Evolutionary conservation across 2,113 vertebrate species (phyloP), one percentile per base, ranked within the genome.

Genomic region (Eurystomus gularis): DNA sequence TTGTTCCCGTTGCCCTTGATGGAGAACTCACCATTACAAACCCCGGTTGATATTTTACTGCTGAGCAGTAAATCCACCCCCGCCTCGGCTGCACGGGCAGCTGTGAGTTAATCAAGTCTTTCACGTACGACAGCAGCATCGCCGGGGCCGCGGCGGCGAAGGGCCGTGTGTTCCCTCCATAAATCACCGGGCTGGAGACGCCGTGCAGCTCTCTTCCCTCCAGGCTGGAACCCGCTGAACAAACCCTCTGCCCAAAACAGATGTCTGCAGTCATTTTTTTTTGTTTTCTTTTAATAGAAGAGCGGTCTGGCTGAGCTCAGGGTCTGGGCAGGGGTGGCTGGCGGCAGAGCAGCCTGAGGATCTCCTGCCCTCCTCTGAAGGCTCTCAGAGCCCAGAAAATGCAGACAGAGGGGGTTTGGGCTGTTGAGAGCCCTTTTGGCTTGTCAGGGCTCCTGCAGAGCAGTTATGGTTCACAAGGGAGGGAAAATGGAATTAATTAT

Each of bases 221-320:
- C 3, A 8, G 64, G 60, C 93, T 60, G 72, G 6, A 26, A 23
- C 68, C 18, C 5, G 0, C 48, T 10, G 77, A 62, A 2, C 52
- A 68, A 49, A 64, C 62, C 40, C 80, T 12, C 88, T 84, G 82
- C 96, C 85, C 65, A 17, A 23, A 82, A 24, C 86, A 25, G 37
- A 33, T 79, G 60, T 2, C 78, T 70, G 73, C 65, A 21, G 73
- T 18, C 6, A 1, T 7, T 52, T 58, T 3, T 13, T n/a, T 75
- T 42, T n/a, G n/a, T 28, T 64, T 5, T 48, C 76, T 79, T n/a
- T 13, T 20, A 52, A n/a, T 7, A 73, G 89, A 65, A 25, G 14
- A 28, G 17, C 4, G 11, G 20, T 7, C 2, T 4, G 26, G 37
- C 49, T 3, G 42, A 23, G 68, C 54, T 8, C 15, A 0, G 68